These are phyloP conservation scores for Amiota minor DNA, from an alignment of 2,888 invertebrate species.

Conservation along the genomic window DNA sequence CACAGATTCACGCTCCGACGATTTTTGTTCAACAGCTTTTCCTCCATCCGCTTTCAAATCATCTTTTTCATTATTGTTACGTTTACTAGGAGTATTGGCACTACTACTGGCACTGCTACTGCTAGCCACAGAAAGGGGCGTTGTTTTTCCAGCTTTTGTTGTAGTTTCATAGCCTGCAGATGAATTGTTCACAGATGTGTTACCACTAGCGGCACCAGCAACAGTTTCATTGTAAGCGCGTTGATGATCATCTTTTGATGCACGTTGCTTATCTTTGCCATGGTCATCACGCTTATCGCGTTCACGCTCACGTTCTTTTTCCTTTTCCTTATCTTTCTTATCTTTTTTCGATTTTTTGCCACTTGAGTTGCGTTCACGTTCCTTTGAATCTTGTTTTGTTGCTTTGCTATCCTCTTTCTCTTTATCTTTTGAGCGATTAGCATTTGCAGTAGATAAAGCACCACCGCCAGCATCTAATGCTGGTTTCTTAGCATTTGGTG, in stretches of 20 bases:
- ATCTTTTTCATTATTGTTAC: conserved; percentile 48
- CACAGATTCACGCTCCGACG: conserved; percentile 21
- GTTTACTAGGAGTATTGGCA: conserved; percentile 45
- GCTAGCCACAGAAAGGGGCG: conserved; percentile 54
- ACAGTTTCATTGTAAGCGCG: background rate
- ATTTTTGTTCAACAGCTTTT: conserved; percentile 42
- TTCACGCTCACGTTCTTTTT: conserved; percentile 77
- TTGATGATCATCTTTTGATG: conserved; percentile 21
- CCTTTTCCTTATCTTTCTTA: conserved; percentile 79
- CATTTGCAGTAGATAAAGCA: conserved; percentile 35
- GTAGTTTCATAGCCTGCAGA: conserved; percentile 38
- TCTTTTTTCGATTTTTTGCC: conserved; percentile 76
- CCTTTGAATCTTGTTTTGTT: conserved; percentile 54
- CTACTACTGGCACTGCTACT: conserved; percentile 49
- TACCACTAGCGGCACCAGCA: background rate
- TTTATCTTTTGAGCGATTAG: conserved; percentile 57
- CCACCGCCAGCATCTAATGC: conserved; percentile 18
- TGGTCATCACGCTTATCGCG: conserved; percentile 73
- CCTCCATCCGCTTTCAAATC: conserved; percentile 43
- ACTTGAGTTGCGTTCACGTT: conserved; percentile 65
- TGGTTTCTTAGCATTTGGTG: conserved; percentile 54
- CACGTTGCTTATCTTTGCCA: conserved; percentile 63
- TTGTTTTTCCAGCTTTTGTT: conserved; percentile 50
- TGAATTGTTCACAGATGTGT: conserved; percentile 41
- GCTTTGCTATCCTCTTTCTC: conserved; percentile 59